Evolutionary conservation across 2,113 vertebrate species (phyloP).

Genomic region (Vidua chalybeata): DNA sequence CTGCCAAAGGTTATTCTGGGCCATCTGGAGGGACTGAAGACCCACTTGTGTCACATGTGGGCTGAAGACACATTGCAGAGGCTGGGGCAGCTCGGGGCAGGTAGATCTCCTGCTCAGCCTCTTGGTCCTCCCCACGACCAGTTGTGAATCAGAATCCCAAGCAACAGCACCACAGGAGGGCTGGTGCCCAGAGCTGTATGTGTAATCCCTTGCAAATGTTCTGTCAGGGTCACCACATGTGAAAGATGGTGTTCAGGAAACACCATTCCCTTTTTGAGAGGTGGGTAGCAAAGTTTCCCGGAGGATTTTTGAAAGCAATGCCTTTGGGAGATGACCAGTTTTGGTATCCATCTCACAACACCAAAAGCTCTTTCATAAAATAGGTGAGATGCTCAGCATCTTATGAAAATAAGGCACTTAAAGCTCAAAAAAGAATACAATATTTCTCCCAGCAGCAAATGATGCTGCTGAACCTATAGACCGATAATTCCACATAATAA

Average conservation of each 20-base stretch:
- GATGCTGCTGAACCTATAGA: neutral
- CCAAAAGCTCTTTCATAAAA: fast-evolving
- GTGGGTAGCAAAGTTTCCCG: neutral
- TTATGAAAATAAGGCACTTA: neutral
- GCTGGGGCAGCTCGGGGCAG: neutral
- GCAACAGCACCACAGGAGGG: fast-evolving
- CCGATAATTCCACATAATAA: neutral
- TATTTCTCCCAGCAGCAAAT: neutral
- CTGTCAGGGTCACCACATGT: fast-evolving
- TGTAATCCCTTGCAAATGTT: neutral
- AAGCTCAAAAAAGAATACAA: neutral
- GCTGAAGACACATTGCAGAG: neutral
- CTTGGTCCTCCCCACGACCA: neutral
- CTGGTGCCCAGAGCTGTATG: fast-evolving
- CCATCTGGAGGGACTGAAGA: neutral
- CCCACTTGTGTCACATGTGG: neutral
- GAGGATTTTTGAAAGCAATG: neutral
- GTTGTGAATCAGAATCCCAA: fast-evolving
- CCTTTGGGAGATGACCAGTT: neutral
- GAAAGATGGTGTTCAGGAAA: neutral
- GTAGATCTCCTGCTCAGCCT: neutral
- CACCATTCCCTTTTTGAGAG: neutral
- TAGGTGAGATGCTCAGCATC: neutral
- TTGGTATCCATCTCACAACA: neutral
- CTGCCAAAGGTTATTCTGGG: conserved; percentile 28